phyloP scores from a whole-genome alignment of 2,113 vertebrate genomes.

The Caloenas nicobarica region DNA sequence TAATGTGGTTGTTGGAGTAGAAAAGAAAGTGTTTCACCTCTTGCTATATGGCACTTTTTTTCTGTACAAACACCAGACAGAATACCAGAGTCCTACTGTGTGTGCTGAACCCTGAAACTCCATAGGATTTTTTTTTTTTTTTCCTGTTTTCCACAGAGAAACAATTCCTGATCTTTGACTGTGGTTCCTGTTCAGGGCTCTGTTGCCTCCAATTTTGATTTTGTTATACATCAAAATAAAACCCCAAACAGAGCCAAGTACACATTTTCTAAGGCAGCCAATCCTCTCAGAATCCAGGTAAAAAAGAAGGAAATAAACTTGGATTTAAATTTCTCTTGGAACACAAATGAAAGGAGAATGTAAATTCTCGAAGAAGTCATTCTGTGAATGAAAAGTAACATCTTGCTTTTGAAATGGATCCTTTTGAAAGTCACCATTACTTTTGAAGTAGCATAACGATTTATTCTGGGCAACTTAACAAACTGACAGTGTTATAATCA shows the following conservation, averaged over 20 bases:
- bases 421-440: neutral
- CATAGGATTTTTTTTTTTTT: neutral
- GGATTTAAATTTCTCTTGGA: neutral
- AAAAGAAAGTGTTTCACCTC: neutral
- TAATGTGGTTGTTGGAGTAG: neutral
- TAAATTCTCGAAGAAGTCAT: neutral
- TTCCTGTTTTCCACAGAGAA: neutral
- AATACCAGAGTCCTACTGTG: neutral
- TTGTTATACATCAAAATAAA: neutral
- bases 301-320: conserved; percentile 5
- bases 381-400: neutral
- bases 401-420: neutral
- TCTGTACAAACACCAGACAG: neutral
- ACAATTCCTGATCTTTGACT: neutral
- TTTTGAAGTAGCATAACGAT: neutral
- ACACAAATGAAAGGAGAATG: neutral
- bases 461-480: neutral
- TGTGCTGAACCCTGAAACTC: neutral
- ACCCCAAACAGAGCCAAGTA: neutral
- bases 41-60: neutral
- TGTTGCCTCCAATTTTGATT: neutral
- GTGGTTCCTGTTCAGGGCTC: neutral
- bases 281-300: neutral
- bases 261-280: neutral
- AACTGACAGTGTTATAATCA: neutral